phyloP scores from a whole-genome alignment of 2,888 invertebrate species.

The Unio delphinus region DNA sequence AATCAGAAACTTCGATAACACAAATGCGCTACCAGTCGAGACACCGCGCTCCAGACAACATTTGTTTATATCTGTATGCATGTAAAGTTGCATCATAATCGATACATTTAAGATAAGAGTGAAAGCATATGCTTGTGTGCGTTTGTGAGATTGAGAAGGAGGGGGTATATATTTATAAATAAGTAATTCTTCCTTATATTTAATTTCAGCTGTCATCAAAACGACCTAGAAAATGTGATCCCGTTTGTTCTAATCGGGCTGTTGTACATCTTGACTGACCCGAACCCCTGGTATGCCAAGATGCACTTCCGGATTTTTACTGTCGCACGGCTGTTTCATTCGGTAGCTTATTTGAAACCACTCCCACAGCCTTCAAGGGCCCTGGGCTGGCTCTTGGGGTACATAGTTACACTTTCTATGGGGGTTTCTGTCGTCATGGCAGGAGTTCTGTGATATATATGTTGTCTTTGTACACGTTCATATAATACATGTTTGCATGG shows the following conservation, averaged over 20 bases:
- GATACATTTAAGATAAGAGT: too few species aligned
- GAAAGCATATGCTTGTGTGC: too few species aligned
- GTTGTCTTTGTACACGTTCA: neutral
- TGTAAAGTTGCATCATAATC: too few species aligned
- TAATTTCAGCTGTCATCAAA: constrained; percentile 78
- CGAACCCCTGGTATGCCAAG: constrained; percentile 74
- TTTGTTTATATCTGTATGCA: too few species aligned
- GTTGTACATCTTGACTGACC: constrained; percentile 78
- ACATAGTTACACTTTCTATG: constrained; percentile 74
- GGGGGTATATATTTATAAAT: too few species aligned
- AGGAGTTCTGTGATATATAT: constrained; percentile 7
- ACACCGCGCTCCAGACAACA: too few species aligned
- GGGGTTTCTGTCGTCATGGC: constrained; percentile 47
- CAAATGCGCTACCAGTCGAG: too few species aligned
- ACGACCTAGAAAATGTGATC: constrained; percentile 83
- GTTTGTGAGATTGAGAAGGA: too few species aligned
- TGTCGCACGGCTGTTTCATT: constrained; percentile 76
- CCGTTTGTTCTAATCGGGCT: constrained; percentile 78
- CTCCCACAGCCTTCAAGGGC: constrained; percentile 77
- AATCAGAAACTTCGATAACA: too few species aligned
- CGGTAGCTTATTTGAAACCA: constrained; percentile 78
- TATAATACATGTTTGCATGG: too few species aligned
- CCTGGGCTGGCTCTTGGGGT: constrained; percentile 72
- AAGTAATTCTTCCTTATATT: neutral
- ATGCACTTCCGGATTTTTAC: constrained; percentile 77